Evolutionary conservation across 30 jellyfish, hydroid and myxozoan species (phyloP).

Genomic region (Catostylus mosaicus): DNA sequence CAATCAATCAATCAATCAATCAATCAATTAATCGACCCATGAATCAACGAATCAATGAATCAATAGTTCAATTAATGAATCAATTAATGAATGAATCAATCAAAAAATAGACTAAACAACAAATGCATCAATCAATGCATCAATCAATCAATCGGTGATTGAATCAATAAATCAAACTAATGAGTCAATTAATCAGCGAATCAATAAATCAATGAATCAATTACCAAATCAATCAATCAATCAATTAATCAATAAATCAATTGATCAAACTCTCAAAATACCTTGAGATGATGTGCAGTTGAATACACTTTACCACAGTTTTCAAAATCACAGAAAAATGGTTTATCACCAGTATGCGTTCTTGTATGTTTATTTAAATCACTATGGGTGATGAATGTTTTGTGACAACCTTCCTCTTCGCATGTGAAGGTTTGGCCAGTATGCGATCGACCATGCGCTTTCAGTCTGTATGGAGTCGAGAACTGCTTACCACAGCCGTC

Average conservation of each 20-base stretch:
- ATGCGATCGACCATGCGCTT: slow-evolving; percentile 95
- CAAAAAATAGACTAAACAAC: neutral
- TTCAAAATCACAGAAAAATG: slow-evolving; percentile 85
- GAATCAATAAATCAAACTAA: neutral
- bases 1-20: neutral
- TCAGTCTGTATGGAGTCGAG: slow-evolving; percentile 91
- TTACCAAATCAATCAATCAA: neutral
- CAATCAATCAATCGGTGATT: neutral
- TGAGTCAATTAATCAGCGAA: neutral
- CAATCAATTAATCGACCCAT: neutral
- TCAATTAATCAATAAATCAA: too few relatives aligned
- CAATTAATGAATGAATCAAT: neutral
- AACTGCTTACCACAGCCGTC: slow-evolving; percentile 96
- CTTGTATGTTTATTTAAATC: slow-evolving; percentile 90
- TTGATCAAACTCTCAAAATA: slow-evolving; percentile 14
- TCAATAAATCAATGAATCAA: too few relatives aligned
- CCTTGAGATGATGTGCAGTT: slow-evolving; percentile 98
- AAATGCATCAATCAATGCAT: neutral
- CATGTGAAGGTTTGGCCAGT: slow-evolving; percentile 95
- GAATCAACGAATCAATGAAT: neutral
- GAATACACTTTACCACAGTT: slow-evolving; percentile 95
- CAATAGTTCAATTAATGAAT: neutral
- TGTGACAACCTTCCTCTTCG: slow-evolving; percentile 91
- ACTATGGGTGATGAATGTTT: slow-evolving; percentile 84
- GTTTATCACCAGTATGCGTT: slow-evolving; percentile 94